A percentile compares a stretch with the other conserved stretches of the same genome.
phyloP scores from a whole-genome alignment of 2,888 invertebrate species.

The Ganaspis brasiliensis region DNA sequence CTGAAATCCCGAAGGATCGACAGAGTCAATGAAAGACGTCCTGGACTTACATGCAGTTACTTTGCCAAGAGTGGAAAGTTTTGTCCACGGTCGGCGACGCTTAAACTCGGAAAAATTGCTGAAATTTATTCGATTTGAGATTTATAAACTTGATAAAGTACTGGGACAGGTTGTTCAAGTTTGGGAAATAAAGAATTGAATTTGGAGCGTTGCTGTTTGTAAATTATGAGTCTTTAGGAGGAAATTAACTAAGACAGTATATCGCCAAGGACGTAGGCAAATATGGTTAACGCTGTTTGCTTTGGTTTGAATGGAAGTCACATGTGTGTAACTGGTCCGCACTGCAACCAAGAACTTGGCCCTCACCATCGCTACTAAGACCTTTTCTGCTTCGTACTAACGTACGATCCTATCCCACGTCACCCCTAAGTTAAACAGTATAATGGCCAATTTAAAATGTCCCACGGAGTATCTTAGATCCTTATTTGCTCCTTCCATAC shows the following conservation, averaged over 20 bases:
- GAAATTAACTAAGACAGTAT: constrained; percentile 69
- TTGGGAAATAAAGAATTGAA: neutral
- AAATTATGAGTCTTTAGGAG: neutral
- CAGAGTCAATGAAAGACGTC: constrained; percentile 73
- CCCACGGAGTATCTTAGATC: constrained; percentile 77
- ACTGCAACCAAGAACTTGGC: constrained; percentile 59
- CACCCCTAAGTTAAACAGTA: constrained; percentile 80
- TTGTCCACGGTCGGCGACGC: constrained; percentile 61
- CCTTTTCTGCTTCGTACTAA: constrained; percentile 64
- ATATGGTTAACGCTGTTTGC: constrained; percentile 79
- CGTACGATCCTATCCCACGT: constrained; percentile 62
- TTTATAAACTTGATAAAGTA: constrained; percentile 54
- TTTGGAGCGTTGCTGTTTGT: neutral
- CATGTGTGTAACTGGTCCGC: constrained; percentile 66
- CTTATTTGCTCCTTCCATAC: constrained; percentile 74
- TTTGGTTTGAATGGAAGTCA: constrained; percentile 73
- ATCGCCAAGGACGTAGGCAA: constrained; percentile 76
- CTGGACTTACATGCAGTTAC: constrained; percentile 62
- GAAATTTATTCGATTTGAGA: constrained; percentile 41
- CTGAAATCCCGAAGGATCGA: constrained; percentile 69
- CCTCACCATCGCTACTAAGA: constrained; percentile 63
- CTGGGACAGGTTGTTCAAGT: neutral
- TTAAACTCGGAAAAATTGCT: constrained; percentile 9
- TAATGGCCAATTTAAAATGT: constrained; percentile 81
- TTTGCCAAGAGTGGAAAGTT: constrained; percentile 68